Percentiles rank a stretch among this genome's conserved stretches.
Evolutionary conservation across 2,113 vertebrate genomes (phyloP).

Genomic region (Dasyprocta punctata): DNA sequence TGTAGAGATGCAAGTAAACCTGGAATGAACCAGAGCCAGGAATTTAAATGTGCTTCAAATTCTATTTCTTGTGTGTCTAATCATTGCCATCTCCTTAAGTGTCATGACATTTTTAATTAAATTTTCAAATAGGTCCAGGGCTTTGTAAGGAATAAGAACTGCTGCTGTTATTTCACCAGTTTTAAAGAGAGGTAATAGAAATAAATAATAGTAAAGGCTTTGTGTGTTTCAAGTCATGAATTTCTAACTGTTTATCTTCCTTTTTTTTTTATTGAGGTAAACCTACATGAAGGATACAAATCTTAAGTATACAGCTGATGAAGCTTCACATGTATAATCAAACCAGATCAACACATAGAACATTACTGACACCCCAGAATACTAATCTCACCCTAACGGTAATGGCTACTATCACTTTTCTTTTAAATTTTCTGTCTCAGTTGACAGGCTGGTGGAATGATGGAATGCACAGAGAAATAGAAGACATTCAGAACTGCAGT

Average conservation of each 20-base stretch:
- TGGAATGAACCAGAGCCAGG: background rate
- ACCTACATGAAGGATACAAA: background rate
- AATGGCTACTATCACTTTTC: background rate
- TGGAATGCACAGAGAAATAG: background rate
- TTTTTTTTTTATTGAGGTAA: conserved; percentile 1
- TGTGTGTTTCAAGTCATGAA: background rate
- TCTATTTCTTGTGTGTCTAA: background rate
- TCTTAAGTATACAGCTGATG: background rate
- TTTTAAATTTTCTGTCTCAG: conserved; percentile 8
- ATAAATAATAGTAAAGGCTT: background rate
- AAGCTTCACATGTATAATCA: conserved; percentile 22
- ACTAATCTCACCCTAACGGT: background rate
- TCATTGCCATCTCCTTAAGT: background rate
- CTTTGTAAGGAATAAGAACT: background rate
- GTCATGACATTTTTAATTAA: background rate
- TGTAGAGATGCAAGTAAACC: background rate
- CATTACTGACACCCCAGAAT: background rate
- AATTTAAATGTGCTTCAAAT: conserved; percentile 10
- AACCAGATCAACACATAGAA: conserved; percentile 6
- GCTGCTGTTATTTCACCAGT: background rate
- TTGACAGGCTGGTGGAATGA: background rate
- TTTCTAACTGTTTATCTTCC: conserved; percentile 21
- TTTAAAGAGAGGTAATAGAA: background rate
- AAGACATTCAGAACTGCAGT: background rate
- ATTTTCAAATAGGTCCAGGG: background rate